Base-by-base conservation (phyloP, 2,797 vertebrate species). In the Hypotaenidia okinawae region DNA sequence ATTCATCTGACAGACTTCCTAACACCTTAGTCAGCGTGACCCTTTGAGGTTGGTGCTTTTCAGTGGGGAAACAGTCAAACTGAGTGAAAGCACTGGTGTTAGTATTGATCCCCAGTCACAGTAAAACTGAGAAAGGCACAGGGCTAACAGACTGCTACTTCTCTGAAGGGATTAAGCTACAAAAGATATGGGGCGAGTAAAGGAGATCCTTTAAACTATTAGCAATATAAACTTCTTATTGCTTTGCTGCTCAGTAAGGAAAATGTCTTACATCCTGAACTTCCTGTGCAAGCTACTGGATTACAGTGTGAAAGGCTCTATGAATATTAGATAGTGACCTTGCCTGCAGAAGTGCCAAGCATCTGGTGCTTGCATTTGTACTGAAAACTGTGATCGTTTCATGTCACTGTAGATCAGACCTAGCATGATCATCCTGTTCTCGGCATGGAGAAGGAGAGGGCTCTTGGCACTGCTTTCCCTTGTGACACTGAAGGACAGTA, bases 281-380 rank as follows among this genome's bases (percentile, higher is more conserved):
- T 89, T 84, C 14, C 18, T 74, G 30, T 16, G 22, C 55, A 45
- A 63, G 27, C 37, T 75, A 35, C 64, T 43, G 30, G 54, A 69
- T 86, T 59, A 43, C 35, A 66, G 28, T 49, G n/a, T 45, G 76
- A 85, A 86, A 72, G 55, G 30, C n/a, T 92, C 57, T 54, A 88
- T 90, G 70, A 91, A 92, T 94, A 89, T 95, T 90, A 87, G 76
- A 78, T 86, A 85, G 80, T 69, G 79, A 84, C 93, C 80, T 90
- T 72, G 62, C 77, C 70, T 0, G 0, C 67, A 54, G 85, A 88
- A 94, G 69, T 49, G 28, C 52, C 0, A 16, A 94, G 59, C 87
- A 94, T 88, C 91, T 93, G 87, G 73, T 79, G 15, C 70, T 67
- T 0, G 0, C 2, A 2, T 62, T 70, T 79, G 51, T 92, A 59